Evolutionary conservation across 2,888 invertebrate species (phyloP).

Genomic region (Physocephala rufipes): DNA sequence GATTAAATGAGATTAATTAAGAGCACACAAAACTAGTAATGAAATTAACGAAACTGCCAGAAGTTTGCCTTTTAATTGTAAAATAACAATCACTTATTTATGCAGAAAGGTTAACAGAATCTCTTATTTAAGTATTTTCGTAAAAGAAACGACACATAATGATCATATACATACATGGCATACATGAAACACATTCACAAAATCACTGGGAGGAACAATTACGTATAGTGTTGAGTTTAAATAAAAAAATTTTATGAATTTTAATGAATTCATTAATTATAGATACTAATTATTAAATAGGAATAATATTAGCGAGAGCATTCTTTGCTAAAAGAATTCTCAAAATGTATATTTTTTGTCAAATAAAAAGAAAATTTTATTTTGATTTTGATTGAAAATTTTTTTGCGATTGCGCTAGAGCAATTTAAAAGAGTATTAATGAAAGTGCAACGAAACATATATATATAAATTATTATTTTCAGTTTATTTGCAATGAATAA

Average conservation of each 20-base stretch:
- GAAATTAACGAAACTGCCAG: constrained; percentile 13
- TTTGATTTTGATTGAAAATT: no score
- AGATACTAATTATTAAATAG: no score
- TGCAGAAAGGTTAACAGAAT: neutral
- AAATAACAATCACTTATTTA: neutral
- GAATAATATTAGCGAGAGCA: no score
- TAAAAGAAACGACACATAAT: neutral
- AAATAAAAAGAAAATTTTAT: neutral
- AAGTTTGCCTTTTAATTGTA: constrained; percentile 20
- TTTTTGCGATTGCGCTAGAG: neutral
- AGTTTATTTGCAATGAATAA: neutral
- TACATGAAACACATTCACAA: no score
- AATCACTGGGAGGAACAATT: no score
- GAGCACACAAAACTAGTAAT: neutral
- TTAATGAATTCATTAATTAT: no score
- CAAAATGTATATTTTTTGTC: neutral
- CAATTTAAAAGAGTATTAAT: no score
- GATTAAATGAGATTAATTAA: neutral
- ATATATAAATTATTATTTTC: neutral
- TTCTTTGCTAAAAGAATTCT: no score
- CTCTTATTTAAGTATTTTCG: neutral
- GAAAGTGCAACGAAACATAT: neutral
- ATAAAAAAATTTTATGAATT: no score
- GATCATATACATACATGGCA: no score
- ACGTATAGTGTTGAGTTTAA: no score